Evolutionary conservation across 2,113 vertebrate species (phyloP).

Genomic region (Camelus dromedarius): DNA sequence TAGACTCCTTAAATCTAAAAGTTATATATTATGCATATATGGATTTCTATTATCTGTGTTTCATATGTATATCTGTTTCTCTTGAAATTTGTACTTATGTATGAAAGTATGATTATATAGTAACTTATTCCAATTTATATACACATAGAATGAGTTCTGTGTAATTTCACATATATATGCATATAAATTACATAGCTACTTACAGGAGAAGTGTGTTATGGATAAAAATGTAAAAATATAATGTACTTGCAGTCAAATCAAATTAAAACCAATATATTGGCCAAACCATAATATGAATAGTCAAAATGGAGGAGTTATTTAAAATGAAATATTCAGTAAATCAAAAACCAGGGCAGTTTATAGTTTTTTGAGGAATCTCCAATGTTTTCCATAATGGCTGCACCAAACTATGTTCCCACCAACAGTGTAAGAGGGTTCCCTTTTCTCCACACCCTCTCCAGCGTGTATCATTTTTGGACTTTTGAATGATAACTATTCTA

Average conservation of each 20-base stretch:
- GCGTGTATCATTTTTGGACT: too few species aligned
- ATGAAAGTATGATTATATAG: background rate
- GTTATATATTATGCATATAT: too few species aligned
- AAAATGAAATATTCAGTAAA: background rate
- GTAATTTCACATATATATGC: background rate
- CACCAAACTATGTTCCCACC: too few species aligned
- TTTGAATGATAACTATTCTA: too few species aligned
- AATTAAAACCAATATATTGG: background rate
- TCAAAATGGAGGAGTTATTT: background rate
- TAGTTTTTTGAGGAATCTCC: too few species aligned
- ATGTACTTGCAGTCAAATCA: background rate
- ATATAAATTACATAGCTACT: background rate
- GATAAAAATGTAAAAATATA: background rate
- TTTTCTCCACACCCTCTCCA: too few species aligned
- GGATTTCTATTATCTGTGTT: too few species aligned
- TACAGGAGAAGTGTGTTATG: background rate
- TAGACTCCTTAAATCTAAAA: background rate
- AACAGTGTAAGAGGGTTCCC: too few species aligned
- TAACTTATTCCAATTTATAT: background rate
- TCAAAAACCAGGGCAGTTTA: background rate
- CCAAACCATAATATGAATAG: background rate
- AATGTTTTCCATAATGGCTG: too few species aligned
- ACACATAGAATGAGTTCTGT: background rate
- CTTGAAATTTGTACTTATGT: background rate
- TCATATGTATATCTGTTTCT: background rate